Percentiles rank a stretch among this genome's conserved stretches.
These are phyloP conservation scores for Peromyscus polionotus DNA, from an alignment of 2,113 vertebrate species.

Conservation along the genomic window DNA sequence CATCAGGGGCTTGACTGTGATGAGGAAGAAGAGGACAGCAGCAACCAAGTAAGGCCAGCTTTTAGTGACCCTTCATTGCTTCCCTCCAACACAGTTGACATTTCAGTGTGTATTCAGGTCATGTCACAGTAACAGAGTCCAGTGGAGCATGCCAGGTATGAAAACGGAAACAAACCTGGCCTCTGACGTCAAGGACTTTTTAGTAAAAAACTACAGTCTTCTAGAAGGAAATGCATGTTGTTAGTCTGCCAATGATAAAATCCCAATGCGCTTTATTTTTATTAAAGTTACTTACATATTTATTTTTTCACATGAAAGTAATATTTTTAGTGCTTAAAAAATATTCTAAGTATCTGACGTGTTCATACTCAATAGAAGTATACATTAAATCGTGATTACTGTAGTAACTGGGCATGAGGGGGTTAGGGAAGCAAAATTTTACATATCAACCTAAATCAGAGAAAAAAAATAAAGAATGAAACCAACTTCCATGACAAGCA, in stretches of 20 bases:
- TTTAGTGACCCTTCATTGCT: not conserved
- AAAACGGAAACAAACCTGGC: constrained; percentile 50
- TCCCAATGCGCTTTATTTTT: constrained; percentile 14
- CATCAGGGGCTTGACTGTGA: constrained; percentile 87
- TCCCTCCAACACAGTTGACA: not conserved
- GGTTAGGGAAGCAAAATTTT: not conserved
- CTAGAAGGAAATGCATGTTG: constrained; percentile 29
- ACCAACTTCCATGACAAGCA: not conserved
- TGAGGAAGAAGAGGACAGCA: constrained; percentile 86
- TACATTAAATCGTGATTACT: constrained; percentile 60
- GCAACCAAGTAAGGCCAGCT: constrained; percentile 77
- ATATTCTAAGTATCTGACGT: not conserved
- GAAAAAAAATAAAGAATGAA: constrained; percentile 15
- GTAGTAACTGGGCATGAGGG: not conserved
- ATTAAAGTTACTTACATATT: constrained; percentile 30
- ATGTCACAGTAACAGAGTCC: not conserved
- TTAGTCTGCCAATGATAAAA: constrained; percentile 27
- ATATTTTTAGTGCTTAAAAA: constrained; percentile 60
- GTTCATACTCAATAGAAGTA: constrained; percentile 43
- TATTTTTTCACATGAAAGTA: constrained; percentile 41
- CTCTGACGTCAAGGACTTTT: constrained; percentile 22
- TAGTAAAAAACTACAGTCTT: constrained; percentile 9
- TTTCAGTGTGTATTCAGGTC: constrained; percentile 12
- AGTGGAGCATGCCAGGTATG: not conserved
- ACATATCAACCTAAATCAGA: constrained; percentile 17